phyloP scores from a whole-genome alignment of 2,888 invertebrate genomes.

The Dilophus febrilis region DNA sequence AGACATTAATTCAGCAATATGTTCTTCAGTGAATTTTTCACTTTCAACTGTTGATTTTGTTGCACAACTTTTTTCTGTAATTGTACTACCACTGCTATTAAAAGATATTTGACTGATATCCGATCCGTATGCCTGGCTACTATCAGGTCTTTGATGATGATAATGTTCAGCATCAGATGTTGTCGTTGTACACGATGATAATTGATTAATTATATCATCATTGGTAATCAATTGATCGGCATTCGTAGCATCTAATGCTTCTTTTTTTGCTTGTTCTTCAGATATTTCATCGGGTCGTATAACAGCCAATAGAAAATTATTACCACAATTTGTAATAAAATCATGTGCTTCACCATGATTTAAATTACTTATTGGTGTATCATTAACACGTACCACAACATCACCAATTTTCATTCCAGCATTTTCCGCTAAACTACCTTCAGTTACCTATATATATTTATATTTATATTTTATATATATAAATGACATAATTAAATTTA shows the following conservation, averaged over 20 bases:
- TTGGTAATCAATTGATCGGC: background rate
- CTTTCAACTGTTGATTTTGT: conserved; percentile 18
- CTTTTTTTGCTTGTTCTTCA: too few species aligned
- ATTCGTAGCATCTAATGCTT: background rate
- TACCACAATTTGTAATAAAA: conserved; percentile 49
- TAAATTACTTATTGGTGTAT: conserved; percentile 44
- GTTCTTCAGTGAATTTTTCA: conserved; percentile 40
- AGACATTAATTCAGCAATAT: conserved; percentile 48
- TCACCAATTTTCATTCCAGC: conserved; percentile 77
- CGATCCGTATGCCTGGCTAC: background rate
- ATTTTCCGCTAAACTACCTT: conserved; percentile 63
- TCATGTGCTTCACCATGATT: conserved; percentile 65
- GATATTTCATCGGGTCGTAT: conserved; percentile 1
- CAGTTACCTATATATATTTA: conserved; percentile 73
- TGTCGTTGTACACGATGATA: background rate
- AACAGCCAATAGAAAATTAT: conserved; percentile 46
- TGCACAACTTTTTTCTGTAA: conserved; percentile 11
- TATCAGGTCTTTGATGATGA: background rate
- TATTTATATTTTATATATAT: too few species aligned
- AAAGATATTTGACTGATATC: conserved; percentile 3
- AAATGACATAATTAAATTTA: too few species aligned
- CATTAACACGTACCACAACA: conserved; percentile 59
- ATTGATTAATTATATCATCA: conserved; percentile 44
- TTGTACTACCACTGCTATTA: conserved; percentile 2
- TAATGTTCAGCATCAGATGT: too few species aligned